A percentile compares a stretch with the other conserved stretches of the same genome.
Conservation (phyloP, 2,888 invertebrate species). For the Mycalesis mineus region DNA sequence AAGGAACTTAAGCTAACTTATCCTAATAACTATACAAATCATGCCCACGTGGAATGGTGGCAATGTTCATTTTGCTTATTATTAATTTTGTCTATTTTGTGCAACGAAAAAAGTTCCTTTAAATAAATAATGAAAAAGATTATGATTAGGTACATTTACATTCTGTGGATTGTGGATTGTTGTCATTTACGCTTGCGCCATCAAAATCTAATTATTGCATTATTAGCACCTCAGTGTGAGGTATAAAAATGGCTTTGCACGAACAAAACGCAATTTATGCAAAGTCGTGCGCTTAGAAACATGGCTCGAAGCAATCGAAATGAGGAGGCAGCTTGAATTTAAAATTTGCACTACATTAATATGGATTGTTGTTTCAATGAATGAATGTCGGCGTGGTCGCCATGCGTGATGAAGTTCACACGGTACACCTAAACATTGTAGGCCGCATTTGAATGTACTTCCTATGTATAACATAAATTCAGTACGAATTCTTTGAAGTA, state of each 20-base stretch:
- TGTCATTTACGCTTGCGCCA: no score
- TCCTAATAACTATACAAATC: no score
- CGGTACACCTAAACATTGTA: constrained; percentile 72
- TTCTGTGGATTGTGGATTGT: no score
- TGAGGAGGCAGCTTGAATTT: constrained; percentile 72
- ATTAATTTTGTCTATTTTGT: no score
- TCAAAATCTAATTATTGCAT: no score
- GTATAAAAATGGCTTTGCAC: constrained; percentile 65
- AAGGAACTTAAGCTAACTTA: no score
- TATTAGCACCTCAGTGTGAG: constrained; percentile 47
- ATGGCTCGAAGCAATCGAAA: constrained; percentile 65
- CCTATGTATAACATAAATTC: constrained; percentile 75
- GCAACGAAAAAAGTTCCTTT: no score
- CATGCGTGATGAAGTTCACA: constrained; percentile 77
- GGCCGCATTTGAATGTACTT: constrained; percentile 76
- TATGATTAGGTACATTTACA: no score
- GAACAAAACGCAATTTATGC: constrained; percentile 72
- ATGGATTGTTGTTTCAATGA: constrained; percentile 77
- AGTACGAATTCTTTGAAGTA: constrained; percentile 71
- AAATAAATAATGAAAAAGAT: no score
- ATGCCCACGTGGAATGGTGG: no score
- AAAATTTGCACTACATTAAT: constrained; percentile 78
- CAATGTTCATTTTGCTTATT: no score
- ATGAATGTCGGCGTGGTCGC: constrained; percentile 73
- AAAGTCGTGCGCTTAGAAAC: constrained; percentile 73